phyloP scores from a whole-genome alignment of 2,113 vertebrate genomes.

The Corythornis cristatus region DNA sequence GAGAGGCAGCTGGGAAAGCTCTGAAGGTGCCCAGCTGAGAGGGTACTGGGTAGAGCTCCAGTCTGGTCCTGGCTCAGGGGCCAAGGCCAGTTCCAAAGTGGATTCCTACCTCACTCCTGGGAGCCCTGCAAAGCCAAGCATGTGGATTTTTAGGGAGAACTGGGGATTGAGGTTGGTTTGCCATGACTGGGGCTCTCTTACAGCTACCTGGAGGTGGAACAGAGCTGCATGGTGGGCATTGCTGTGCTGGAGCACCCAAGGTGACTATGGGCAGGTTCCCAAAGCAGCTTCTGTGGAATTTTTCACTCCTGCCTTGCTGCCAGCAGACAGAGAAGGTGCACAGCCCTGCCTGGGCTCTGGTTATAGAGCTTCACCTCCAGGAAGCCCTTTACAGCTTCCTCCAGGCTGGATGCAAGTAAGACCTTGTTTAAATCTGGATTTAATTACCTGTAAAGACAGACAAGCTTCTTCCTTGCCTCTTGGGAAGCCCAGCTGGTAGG shows the following conservation, averaged over 20 bases:
- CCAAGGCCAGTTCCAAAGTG: neutral
- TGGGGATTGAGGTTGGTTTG: neutral
- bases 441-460: conserved; percentile 53
- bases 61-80: neutral
- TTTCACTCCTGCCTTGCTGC: neutral
- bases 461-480: conserved; percentile 12
- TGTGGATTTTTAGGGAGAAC: neutral
- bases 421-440: conserved; percentile 12
- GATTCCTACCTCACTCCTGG: neutral
- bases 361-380: neutral
- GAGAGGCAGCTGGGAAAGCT: neutral
- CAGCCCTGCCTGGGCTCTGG: neutral
- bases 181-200: neutral
- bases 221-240: neutral
- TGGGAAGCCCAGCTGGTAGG: conserved; percentile 2
- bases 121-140: neutral
- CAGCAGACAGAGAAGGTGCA: neutral
- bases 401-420: neutral
- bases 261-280: neutral
- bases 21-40: neutral
- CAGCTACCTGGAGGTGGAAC: neutral
- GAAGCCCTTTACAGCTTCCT: neutral
- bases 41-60: neutral
- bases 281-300: neutral
- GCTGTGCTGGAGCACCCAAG: neutral